Percentiles rank a stretch among this genome's conserved stretches.
Evolutionary conservation across 2,888 invertebrate species (phyloP).

Genomic region (Cremastobaeus sp.): DNA sequence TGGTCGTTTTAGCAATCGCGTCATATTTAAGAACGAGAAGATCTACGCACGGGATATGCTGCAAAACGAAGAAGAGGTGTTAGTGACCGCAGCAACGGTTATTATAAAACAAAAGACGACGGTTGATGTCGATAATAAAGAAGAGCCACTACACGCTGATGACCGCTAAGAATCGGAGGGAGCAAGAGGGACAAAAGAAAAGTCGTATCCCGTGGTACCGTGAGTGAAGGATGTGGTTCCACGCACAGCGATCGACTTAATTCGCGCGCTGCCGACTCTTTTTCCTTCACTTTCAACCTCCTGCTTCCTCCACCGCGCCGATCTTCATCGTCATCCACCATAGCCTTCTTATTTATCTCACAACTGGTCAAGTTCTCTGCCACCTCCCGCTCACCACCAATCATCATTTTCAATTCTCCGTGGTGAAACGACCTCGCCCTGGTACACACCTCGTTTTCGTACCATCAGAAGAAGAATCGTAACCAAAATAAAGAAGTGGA

Average conservation of each 20-base stretch:
- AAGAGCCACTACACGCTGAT: conserved; percentile 70
- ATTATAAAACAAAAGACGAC: conserved; percentile 77
- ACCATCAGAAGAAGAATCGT: conserved; percentile 25
- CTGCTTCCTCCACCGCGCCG: conserved; percentile 56
- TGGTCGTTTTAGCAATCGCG: conserved; percentile 43
- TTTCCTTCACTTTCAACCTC: conserved; percentile 65
- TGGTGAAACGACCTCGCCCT: conserved; percentile 67
- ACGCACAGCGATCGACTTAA: conserved; percentile 78
- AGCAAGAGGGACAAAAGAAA: conserved; percentile 64
- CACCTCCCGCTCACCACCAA: conserved; percentile 71
- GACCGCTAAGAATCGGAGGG: conserved; percentile 51
- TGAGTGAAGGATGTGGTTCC: conserved; percentile 77
- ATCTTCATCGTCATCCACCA: conserved; percentile 62
- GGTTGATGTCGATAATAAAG: conserved; percentile 76
- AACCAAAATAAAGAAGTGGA: not conserved
- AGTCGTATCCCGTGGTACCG: conserved; percentile 68
- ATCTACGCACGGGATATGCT: conserved; percentile 57
- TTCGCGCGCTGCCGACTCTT: conserved; percentile 74
- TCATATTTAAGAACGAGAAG: conserved; percentile 40
- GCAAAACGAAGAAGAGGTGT: conserved; percentile 63
- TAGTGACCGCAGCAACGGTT: conserved; percentile 71
- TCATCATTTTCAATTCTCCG: conserved; percentile 76
- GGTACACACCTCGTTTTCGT: conserved; percentile 57
- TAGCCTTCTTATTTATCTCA: conserved; percentile 69
- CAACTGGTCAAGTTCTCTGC: conserved; percentile 61